Conservation (phyloP, 2,888 invertebrate species). For the Coleophora flavipennella region DNA sequence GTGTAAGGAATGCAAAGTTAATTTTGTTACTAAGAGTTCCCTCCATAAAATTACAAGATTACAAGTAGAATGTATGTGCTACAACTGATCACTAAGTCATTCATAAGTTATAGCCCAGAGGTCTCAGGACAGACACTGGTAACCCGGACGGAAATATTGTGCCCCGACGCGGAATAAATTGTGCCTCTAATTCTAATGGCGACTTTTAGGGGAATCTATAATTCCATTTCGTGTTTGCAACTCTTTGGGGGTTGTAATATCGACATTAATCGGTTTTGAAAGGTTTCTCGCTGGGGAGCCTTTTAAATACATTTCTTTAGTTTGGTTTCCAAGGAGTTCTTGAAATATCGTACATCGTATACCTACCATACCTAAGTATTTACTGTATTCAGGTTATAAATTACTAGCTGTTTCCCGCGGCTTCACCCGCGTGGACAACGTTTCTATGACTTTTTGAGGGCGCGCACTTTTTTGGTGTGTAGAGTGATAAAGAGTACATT, state of each 20-base stretch:
- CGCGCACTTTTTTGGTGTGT: too few relatives aligned
- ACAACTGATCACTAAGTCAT: constrained; percentile 1
- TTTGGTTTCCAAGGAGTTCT: background rate
- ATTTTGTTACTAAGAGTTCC: background rate
- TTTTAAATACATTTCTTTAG: constrained; percentile 36
- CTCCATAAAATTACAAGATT: too few relatives aligned
- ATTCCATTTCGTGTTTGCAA: constrained; percentile 67
- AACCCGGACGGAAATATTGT: constrained; percentile 35
- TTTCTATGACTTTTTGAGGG: too few relatives aligned
- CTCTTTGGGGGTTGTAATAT: constrained; percentile 61
- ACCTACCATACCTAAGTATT: too few relatives aligned
- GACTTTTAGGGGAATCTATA: constrained; percentile 65
- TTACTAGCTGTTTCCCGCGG: too few relatives aligned
- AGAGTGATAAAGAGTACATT: too few relatives aligned
- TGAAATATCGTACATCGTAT: too few relatives aligned
- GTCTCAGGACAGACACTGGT: constrained; percentile 16
- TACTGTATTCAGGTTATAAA: too few relatives aligned
- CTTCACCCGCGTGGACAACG: too few relatives aligned
- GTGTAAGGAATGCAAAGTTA: background rate
- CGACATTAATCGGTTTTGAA: constrained; percentile 63
- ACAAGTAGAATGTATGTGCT: too few relatives aligned
- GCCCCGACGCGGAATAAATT: constrained; percentile 51
- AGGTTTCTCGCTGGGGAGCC: constrained; percentile 52
- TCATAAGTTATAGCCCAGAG: constrained; percentile 11
- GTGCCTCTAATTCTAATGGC: constrained; percentile 58